Percentiles rank a stretch among this genome's conserved stretches.
Evolutionary conservation across 2,888 invertebrate species (phyloP).

Genomic region (Anthrax anthrax): DNA sequence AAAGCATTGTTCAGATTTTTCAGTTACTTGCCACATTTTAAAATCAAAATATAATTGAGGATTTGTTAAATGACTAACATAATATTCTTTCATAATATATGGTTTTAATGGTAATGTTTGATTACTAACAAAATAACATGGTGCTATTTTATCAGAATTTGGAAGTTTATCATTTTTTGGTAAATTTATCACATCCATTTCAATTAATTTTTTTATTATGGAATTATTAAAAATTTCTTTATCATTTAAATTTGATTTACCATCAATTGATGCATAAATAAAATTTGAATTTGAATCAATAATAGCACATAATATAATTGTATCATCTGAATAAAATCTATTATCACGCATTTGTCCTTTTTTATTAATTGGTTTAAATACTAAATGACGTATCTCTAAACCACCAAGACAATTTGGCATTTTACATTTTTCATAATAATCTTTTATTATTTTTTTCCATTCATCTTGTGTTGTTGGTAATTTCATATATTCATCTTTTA

Average conservation of each 20-base stretch:
- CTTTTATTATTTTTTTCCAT: conserved; percentile 24
- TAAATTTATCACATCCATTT: conserved; percentile 13
- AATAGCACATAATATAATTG: conserved; percentile 26
- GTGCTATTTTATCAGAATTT: conserved; percentile 7
- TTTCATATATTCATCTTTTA: conserved; percentile 29
- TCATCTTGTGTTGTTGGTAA: conserved; percentile 32
- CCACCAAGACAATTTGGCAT: conserved; percentile 28
- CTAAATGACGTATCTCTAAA: conserved; percentile 27
- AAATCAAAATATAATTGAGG: conserved; percentile 6
- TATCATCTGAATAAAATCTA: conserved; percentile 17
- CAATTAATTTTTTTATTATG: conserved; percentile 23
- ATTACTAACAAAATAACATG: conserved; percentile 24
- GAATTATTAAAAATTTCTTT: conserved; percentile 27
- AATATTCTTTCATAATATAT: conserved; percentile 20
- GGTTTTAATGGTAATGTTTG: conserved; percentile 23
- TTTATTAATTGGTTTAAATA: conserved; percentile 17
- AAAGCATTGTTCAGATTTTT: conserved; percentile 18
- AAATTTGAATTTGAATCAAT: conserved; percentile 28
- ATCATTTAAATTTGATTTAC: conserved; percentile 20
- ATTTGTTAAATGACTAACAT: background rate
- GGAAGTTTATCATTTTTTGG: conserved; percentile 13
- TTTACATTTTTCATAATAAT: conserved; percentile 11
- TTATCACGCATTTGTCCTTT: conserved; percentile 3
- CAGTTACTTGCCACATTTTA: conserved; percentile 5
- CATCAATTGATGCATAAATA: conserved; percentile 24